Evolutionary conservation across 2,113 vertebrate species (phyloP).

Genomic region (Daubentonia madagascariensis): DNA sequence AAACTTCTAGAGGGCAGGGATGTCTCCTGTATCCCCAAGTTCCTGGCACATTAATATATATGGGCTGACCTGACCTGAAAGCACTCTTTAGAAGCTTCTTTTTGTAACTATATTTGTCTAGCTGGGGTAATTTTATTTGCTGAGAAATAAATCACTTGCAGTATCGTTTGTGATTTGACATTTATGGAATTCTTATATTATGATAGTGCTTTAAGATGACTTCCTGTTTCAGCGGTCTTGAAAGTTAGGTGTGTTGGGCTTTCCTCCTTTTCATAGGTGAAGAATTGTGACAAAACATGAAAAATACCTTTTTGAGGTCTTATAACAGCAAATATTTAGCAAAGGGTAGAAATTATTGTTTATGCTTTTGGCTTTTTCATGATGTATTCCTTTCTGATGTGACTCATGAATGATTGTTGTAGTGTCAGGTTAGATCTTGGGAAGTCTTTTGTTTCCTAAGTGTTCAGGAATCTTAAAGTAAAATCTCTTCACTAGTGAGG

Average conservation of each 20-base stretch:
- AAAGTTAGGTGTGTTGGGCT: background rate
- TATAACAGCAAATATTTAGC: background rate
- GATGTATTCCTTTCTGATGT: background rate
- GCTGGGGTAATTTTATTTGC: background rate
- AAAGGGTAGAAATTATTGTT: background rate
- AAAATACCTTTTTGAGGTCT: background rate
- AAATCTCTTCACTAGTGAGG: background rate
- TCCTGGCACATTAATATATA: no score
- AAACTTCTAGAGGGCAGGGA: background rate
- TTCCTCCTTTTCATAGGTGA: background rate
- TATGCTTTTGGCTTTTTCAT: background rate
- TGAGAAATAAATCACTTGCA: conserved; percentile 20
- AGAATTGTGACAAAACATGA: background rate
- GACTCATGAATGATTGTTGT: background rate
- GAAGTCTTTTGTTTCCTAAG: background rate
- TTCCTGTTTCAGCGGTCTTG: background rate
- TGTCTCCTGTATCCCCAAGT: background rate
- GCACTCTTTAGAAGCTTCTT: background rate
- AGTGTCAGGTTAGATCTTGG: background rate
- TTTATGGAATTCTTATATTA: background rate
- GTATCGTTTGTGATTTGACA: conserved; percentile 1
- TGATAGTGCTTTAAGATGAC: background rate
- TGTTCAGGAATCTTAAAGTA: background rate
- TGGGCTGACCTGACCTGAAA: background rate
- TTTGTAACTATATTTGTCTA: background rate